Evolutionary conservation across 2,888 invertebrate species (phyloP).

Genomic region (Mimas tiliae): DNA sequence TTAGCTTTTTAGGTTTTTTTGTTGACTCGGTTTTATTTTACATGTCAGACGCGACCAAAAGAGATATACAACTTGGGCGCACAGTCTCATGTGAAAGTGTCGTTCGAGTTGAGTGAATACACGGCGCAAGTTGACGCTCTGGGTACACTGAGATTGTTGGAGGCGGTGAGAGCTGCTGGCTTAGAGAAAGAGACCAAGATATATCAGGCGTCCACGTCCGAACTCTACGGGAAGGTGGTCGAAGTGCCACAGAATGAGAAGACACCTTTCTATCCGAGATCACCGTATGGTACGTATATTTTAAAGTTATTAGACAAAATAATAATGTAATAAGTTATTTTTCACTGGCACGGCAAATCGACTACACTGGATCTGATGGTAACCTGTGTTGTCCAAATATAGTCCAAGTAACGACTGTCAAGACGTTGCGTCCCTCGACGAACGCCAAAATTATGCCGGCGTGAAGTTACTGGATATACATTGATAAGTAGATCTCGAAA

Average conservation of each 20-base stretch:
- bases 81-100: conserved; percentile 99
- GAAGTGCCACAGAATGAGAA: conserved; percentile 97
- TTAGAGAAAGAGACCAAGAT: conserved; percentile 92
- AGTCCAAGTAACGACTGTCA: no score
- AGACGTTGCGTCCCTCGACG: no score
- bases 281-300: conserved; percentile 93
- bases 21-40: background rate
- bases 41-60: conserved; percentile 71
- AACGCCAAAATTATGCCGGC: no score
- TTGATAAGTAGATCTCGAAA: no score
- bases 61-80: conserved; percentile 99
- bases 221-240: conserved; percentile 96
- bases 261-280: conserved; percentile 98
- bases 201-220: conserved; percentile 98
- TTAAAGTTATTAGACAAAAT: background rate
- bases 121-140: conserved; percentile 99
- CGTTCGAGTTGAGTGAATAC: conserved; percentile 99
- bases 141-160: conserved; percentile 95
- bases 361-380: background rate
- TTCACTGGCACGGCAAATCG: no score
- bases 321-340: no score
- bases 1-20: background rate
- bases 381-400: no score
- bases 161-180: conserved; percentile 95
- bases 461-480: no score